Conservation (phyloP, 1,140 invertebrate species). For the Nebria ingens region DNA sequence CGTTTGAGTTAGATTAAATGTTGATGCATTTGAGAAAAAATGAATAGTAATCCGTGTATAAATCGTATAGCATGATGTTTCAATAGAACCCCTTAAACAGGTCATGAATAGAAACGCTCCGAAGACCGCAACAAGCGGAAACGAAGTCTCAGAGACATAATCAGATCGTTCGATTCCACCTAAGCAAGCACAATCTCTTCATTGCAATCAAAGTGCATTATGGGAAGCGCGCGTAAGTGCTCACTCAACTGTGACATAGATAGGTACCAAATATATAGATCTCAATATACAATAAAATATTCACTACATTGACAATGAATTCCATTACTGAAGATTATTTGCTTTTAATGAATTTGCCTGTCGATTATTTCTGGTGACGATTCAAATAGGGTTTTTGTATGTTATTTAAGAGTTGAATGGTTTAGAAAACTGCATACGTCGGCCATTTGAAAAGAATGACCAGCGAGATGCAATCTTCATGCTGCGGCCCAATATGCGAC, state of each 20-base stretch:
- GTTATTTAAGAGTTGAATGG: not conserved
- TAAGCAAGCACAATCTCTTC: conserved; percentile 6
- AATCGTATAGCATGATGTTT: too few species aligned
- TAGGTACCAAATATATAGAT: too few species aligned
- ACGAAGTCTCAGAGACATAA: not conserved
- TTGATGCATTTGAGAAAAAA: too few species aligned
- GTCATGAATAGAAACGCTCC: not conserved
- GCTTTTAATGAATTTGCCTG: not conserved
- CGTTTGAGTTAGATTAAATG: too few species aligned
- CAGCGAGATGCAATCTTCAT: not conserved
- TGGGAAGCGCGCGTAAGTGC: not conserved
- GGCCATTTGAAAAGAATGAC: conserved; percentile 1
- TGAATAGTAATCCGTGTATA: too few species aligned
- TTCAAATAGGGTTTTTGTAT: not conserved
- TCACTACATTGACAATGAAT: too few species aligned
- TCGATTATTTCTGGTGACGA: not conserved
- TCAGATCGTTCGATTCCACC: conserved; percentile 4
- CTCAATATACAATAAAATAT: too few species aligned
- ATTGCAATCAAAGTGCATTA: conserved; percentile 7
- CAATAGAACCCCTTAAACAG: not conserved
- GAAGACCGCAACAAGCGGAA: not conserved
- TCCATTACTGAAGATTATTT: too few species aligned
- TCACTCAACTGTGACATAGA: too few species aligned
- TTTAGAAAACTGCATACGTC: conserved; percentile 2
- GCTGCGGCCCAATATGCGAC: not conserved